These are phyloP conservation scores for Protodeltote pygarga DNA, from an alignment of 2,888 invertebrate genomes.

Conservation along the genomic window DNA sequence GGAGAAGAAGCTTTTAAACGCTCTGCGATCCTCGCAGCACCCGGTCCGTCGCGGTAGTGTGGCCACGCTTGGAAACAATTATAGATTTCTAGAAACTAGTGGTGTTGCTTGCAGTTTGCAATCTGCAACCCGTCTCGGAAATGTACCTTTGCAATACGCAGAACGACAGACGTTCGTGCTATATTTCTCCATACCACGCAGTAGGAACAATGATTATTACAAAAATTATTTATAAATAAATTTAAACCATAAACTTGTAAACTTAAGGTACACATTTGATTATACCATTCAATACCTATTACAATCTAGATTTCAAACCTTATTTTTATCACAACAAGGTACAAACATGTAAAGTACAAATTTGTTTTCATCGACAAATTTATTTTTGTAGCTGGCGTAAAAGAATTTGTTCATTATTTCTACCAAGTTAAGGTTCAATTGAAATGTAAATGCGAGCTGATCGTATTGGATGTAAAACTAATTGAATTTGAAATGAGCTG, in stretches of 20 bases:
- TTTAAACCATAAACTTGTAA: not conserved
- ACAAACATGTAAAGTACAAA: constrained; percentile 10
- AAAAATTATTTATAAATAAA: not conserved
- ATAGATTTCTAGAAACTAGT: no score
- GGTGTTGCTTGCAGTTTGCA: no score
- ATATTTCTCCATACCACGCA: no score
- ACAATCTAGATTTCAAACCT: constrained; percentile 6
- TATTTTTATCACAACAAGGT: constrained; percentile 19
- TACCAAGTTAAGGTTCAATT: not conserved
- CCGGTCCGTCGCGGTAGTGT: no score
- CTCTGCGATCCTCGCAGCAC: no score
- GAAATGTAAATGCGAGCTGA: constrained; percentile 1
- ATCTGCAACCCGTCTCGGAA: no score
- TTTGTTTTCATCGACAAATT: constrained; percentile 7
- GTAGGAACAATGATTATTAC: no score
- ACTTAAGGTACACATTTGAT: not conserved
- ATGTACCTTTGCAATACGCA: no score
- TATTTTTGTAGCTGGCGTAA: not conserved
- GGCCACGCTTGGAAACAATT: no score
- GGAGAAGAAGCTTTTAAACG: no score
- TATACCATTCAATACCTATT: constrained; percentile 1
- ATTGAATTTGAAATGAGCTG: constrained; percentile 61
- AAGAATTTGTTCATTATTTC: constrained; percentile 10
- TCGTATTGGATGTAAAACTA: constrained; percentile 49
- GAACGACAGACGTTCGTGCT: no score